Percentiles rank a stretch among this genome's conserved stretches.
These are phyloP conservation scores for Planococcus citri DNA, from an alignment of 1,140 invertebrate species.

Conservation along the genomic window DNA sequence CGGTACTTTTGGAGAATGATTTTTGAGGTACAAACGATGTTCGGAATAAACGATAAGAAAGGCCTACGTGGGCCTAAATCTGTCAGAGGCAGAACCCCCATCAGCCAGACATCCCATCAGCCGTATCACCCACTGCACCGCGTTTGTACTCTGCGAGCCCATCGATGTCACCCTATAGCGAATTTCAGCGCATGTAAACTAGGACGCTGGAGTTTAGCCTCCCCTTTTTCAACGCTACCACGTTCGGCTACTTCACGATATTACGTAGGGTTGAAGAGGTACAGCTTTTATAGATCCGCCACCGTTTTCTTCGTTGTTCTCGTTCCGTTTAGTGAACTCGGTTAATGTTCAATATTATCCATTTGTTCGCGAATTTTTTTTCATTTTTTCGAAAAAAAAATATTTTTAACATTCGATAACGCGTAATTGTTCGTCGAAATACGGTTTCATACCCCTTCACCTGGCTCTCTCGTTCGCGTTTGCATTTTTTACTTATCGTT, in stretches of 20 bases:
- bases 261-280: conserved; percentile 9
- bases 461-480: no score
- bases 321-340: conserved; percentile 10
- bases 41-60: conserved; percentile 19
- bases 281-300: conserved; percentile 10
- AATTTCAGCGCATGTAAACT: conserved; percentile 18
- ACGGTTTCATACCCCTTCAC: no score
- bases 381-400: no score
- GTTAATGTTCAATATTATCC: background rate
- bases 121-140: background rate
- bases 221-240: background rate
- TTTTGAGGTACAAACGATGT: conserved; percentile 17
- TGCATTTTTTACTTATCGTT: no score
- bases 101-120: conserved; percentile 10
- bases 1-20: background rate
- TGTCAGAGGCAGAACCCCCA: conserved; percentile 19
- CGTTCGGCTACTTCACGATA: conserved; percentile 12
- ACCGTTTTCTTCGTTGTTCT: conserved; percentile 11
- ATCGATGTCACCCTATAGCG: background rate
- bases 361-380: background rate
- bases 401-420: background rate
- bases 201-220: background rate
- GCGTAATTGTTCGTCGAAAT: no score
- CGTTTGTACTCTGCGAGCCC: background rate
- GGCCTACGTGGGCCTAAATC: conserved; percentile 15